A percentile compares a stretch with the other conserved stretches of the same genome.
Evolutionary conservation across 2,797 vertebrate species (phyloP).

Genomic region (Esox masquinongy): DNA sequence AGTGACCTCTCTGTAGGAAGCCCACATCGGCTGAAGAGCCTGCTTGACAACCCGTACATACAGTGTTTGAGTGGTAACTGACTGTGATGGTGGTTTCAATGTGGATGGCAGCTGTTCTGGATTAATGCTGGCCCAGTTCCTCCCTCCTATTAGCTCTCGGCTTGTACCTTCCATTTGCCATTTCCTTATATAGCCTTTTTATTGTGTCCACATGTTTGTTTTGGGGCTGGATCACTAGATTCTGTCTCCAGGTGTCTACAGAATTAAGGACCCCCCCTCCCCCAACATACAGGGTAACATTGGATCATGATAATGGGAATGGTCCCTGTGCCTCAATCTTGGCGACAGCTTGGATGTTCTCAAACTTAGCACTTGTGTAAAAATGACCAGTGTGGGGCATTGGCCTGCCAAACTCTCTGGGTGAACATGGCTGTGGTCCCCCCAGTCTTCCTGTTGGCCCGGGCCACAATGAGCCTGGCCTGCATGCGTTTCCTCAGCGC

Average conservation of each 20-base stretch:
- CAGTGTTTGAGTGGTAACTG: background rate
- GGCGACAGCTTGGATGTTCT: background rate
- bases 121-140: conserved; percentile 33
- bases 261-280: background rate
- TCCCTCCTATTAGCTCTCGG: conserved; percentile 33
- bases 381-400: background rate
- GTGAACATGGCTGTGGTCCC: background rate
- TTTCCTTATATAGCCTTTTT: background rate
- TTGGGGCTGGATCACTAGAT: background rate
- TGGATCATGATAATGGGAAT: background rate
- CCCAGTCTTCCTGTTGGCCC: background rate
- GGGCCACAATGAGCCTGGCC: background rate
- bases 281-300: background rate
- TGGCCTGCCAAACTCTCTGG: background rate
- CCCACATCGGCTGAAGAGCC: background rate
- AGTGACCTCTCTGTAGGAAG: background rate
- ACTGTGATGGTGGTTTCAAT: conserved; percentile 21
- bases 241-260: background rate
- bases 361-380: background rate
- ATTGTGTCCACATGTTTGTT: background rate
- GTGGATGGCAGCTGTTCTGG: conserved; percentile 43
- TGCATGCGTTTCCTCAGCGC: background rate
- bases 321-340: background rate
- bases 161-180: conserved; percentile 20
- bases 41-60: background rate